Base-by-base conservation (phyloP, 2,113 vertebrate species). In the Rhegmatorhina hoffmannsi region DNA sequence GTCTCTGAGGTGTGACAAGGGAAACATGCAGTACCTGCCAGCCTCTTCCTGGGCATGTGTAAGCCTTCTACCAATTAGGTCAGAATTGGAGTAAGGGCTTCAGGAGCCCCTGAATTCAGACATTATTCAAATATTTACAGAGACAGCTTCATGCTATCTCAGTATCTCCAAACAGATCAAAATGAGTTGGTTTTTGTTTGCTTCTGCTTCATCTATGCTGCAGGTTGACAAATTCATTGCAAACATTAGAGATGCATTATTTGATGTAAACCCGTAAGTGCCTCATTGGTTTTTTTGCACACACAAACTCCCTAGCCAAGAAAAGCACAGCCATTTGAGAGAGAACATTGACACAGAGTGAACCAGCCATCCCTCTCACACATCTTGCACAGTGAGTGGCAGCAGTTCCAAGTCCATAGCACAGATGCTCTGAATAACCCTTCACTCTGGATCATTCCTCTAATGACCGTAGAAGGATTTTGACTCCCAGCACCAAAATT, bases 331-430 rank as follows among this genome's bases (percentile, higher is more conserved):
- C 13, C 1, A 1, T 34, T 10, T 11, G 33, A 16, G 7, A 34
- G 38, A 17, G 12, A 34, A 24, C 21, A 17, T 2, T 7, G 24
- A 26, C 53, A 46, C 8, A 9, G 34, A 16, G 8, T 17, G 36
- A 6, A 69, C 19, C 24, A 50, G 23, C 31, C 11, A 26, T 31
- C 25, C 5, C 0, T 16, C 52, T 29, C 67, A 18, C 46, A 7
- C 2, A 0, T 18, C 34, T 50, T 31, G 15, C 40, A 4, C 1
- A 4, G 3, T 9, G 24, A 47, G 20, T 2, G 19, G 20, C 25
- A 34, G 31, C 9, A 49, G 0, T 13, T 58, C 10, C 9, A 29
- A 50, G 21, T 25, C 31, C 17, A 9, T 3, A 28, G 29, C 29
- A 25, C 9, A 9, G 17, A 8, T 47, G 17, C 11, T 70, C 36